These are phyloP conservation scores for Deroptyus accipitrinus DNA, from an alignment of 2,113 vertebrate genomes.

Conservation along the genomic window DNA sequence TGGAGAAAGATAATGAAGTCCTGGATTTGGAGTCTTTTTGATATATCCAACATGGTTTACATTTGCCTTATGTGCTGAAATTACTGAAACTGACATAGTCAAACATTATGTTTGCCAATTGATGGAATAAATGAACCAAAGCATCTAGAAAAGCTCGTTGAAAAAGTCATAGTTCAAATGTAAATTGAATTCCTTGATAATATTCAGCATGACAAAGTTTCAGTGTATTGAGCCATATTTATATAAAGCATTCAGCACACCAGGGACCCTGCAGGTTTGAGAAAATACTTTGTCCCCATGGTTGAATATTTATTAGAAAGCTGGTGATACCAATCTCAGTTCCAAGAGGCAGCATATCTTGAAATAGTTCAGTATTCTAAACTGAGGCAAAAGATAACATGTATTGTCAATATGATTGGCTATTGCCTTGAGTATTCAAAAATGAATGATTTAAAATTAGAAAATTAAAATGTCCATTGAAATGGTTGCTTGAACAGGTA, in stretches of 20 bases:
- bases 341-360: background rate
- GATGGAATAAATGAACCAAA: background rate
- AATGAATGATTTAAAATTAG: background rate
- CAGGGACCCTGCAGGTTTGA: background rate
- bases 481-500: background rate
- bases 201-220: background rate
- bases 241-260: conserved; percentile 11
- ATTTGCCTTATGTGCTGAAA: background rate
- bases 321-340: background rate
- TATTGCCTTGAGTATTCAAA: conserved; percentile 17
- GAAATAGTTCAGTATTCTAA: background rate
- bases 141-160: background rate
- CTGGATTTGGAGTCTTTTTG: background rate
- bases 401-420: background rate
- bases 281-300: background rate
- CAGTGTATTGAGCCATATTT: conserved; percentile 1
- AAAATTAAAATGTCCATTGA: background rate
- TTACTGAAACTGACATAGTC: background rate
- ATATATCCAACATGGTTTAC: background rate
- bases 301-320: conserved; percentile 44
- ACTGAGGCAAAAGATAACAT: background rate
- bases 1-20: background rate
- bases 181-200: background rate
- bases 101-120: background rate
- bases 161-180: background rate